Evolutionary conservation across 1,140 invertebrate genomes (phyloP).

Genomic region (Heliothis virescens): DNA sequence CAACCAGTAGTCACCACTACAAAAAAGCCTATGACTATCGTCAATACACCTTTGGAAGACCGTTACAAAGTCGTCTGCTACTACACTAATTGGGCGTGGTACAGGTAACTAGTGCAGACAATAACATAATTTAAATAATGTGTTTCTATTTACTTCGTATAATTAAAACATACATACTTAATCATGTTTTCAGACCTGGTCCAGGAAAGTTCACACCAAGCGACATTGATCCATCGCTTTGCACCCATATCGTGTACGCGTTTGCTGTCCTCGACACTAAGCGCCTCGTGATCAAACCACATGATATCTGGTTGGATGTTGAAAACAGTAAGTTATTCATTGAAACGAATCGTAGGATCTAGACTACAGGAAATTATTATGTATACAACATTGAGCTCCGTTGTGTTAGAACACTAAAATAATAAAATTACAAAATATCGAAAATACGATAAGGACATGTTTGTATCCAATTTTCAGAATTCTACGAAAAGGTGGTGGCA

Average conservation of each 20-base stretch:
- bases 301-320: slow-evolving; percentile 95
- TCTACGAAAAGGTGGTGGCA: slow-evolving; percentile 93
- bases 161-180: not conserved
- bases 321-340: slow-evolving; percentile 90
- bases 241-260: slow-evolving; percentile 96
- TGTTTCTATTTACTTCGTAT: not conserved
- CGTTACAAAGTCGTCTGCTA: slow-evolving; percentile 94
- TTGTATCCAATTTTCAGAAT: slow-evolving; percentile 86
- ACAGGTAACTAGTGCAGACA: slow-evolving; percentile 81
- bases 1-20: slow-evolving; percentile 49
- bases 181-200: slow-evolving; percentile 86
- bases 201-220: slow-evolving; percentile 93
- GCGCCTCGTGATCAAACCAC: slow-evolving; percentile 92
- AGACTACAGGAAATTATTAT: no score
- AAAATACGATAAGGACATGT: no score
- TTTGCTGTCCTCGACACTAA: slow-evolving; percentile 95
- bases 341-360: not conserved
- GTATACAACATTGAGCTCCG: not conserved
- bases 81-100: slow-evolving; percentile 98
- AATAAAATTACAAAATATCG: no score
- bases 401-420: no score
- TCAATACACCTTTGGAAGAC: slow-evolving; percentile 57
- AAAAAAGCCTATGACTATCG: slow-evolving; percentile 56
- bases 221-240: slow-evolving; percentile 93
- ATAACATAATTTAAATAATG: not conserved